A percentile compares a stretch with the other conserved stretches of the same genome.
These are phyloP conservation scores for Agapetus fuscipes DNA, from an alignment of 2,888 invertebrate genomes.

Conservation along the genomic window DNA sequence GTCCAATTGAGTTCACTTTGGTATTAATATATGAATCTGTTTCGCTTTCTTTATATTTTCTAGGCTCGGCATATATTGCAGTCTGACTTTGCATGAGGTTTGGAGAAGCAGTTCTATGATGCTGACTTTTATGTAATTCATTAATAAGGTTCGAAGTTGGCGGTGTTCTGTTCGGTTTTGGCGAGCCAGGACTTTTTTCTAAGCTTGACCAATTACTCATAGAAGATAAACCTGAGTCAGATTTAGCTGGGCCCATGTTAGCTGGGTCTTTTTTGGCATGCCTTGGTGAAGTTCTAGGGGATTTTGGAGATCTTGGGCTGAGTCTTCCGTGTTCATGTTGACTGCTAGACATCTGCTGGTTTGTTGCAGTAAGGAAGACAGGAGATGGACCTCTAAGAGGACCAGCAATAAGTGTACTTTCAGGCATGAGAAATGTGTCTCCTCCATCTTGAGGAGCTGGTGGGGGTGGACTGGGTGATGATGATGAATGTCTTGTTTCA, in stretches of 20 bases:
- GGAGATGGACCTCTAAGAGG: slow-evolving; percentile 29
- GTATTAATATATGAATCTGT: slow-evolving; percentile 39
- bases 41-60: slow-evolving; percentile 46
- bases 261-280: slow-evolving; percentile 49
- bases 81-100: slow-evolving; percentile 11
- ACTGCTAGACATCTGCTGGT: slow-evolving; percentile 27
- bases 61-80: slow-evolving; percentile 24
- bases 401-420: slow-evolving; percentile 22
- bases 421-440: slow-evolving; percentile 39
- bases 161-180: slow-evolving; percentile 47
- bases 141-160: slow-evolving; percentile 6
- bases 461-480: slow-evolving; percentile 67
- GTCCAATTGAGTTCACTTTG: slow-evolving; percentile 24
- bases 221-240: slow-evolving; percentile 78
- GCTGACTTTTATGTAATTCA: slow-evolving; percentile 8
- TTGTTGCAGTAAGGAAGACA: slow-evolving; percentile 36
- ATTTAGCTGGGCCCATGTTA: slow-evolving; percentile 65
- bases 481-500: slow-evolving; percentile 32
- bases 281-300: slow-evolving; percentile 63
- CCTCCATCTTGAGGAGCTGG: slow-evolving; percentile 66
- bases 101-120: slow-evolving; percentile 21
- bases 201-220: slow-evolving; percentile 81
- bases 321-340: slow-evolving; percentile 44
- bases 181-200: slow-evolving; percentile 77
- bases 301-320: slow-evolving; percentile 63